Percentiles rank a stretch among this genome's conserved stretches.
Evolutionary conservation across 2,888 invertebrate genomes (phyloP).

Genomic region (Drosophila histrio): DNA sequence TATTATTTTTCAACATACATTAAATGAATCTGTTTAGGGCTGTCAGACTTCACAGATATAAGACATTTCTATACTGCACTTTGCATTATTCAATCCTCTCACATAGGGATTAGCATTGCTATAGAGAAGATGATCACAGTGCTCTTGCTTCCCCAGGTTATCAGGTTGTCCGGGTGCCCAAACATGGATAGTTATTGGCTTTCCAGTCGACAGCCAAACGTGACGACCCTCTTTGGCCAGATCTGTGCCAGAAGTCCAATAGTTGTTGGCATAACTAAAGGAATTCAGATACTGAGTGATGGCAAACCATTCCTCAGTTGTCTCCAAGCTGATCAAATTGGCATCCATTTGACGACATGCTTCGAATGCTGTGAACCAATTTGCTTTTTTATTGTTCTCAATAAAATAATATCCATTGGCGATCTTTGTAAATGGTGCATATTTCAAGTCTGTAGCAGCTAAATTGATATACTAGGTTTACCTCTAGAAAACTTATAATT

Average conservation of each 20-base stretch:
- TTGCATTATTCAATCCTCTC: conserved; percentile 1
- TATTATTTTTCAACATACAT: conserved; percentile 6
- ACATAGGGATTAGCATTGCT: no score
- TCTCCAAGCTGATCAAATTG: conserved; percentile 6
- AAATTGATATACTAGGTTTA: not conserved
- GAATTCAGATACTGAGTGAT: not conserved
- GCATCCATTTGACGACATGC: conserved; percentile 5
- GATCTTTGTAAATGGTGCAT: not conserved
- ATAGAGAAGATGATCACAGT: conserved; percentile 19
- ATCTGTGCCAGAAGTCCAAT: conserved; percentile 39
- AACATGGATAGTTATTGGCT: conserved; percentile 25
- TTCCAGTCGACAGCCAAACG: conserved; percentile 53
- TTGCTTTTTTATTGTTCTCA: not conserved
- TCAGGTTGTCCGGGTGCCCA: conserved; percentile 57
- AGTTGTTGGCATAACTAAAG: not conserved
- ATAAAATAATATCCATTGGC: conserved; percentile 3
- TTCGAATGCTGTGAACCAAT: conserved; percentile 2
- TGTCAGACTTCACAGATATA: conserved; percentile 21
- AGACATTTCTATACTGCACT: not conserved
- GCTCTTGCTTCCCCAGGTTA: conserved; percentile 13
- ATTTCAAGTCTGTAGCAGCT: not conserved
- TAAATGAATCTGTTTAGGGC: conserved; percentile 8
- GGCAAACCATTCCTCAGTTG: not conserved
- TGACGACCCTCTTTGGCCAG: conserved; percentile 41
- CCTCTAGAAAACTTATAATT: not conserved